phyloP scores from a whole-genome alignment of 2,888 invertebrate genomes.

The Lucinisca nassula region DNA sequence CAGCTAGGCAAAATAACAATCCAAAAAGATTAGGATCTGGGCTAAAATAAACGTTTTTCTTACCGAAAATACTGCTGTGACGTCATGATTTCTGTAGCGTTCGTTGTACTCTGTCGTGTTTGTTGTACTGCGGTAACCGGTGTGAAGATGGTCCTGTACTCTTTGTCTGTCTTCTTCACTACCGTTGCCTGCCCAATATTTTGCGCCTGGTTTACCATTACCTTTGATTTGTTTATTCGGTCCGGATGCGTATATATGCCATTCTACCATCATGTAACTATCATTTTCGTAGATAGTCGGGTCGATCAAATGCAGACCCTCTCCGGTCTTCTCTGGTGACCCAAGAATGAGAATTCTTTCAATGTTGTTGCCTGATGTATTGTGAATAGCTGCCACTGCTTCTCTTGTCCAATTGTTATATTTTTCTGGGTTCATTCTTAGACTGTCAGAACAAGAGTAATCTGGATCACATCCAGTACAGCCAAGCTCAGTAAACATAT shows the following conservation, averaged over 20 bases:
- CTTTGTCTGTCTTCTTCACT: too few relatives aligned
- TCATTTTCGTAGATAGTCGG: background rate
- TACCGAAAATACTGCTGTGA: too few relatives aligned
- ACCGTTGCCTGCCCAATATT: too few relatives aligned
- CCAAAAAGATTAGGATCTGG: too few relatives aligned
- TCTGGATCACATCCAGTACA: background rate
- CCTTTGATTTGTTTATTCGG: background rate
- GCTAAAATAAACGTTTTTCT: too few relatives aligned
- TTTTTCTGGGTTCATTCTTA: background rate
- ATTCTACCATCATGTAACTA: background rate
- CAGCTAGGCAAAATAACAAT: too few relatives aligned
- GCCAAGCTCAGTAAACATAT: background rate
- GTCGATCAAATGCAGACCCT: background rate
- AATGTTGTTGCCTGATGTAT: background rate
- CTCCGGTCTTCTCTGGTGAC: background rate
- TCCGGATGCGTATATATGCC: background rate
- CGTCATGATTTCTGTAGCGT: too few relatives aligned
- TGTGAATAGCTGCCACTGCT: background rate
- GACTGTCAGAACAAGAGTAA: background rate
- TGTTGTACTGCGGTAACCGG: too few relatives aligned
- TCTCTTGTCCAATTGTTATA: background rate
- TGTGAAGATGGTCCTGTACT: too few relatives aligned
- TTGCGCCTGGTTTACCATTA: too few relatives aligned
- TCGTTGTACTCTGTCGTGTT: too few relatives aligned
- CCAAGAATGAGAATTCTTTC: background rate